These are phyloP conservation scores for Leptothorax acervorum DNA, from an alignment of 2,888 invertebrate species.

Conservation along the genomic window DNA sequence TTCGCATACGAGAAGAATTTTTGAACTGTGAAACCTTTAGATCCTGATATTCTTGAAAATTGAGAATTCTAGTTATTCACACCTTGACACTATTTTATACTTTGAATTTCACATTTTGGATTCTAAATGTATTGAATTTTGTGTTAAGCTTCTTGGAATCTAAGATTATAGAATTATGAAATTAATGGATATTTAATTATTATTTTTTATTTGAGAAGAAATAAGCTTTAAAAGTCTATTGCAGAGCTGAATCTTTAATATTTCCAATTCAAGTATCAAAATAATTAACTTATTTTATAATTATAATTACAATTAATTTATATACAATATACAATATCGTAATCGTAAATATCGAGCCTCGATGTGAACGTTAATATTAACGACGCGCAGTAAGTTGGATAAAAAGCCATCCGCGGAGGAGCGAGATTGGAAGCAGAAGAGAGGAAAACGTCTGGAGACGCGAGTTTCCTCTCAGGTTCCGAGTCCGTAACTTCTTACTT, in stretches of 20 bases:
- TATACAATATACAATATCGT: background rate
- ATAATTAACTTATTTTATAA: background rate
- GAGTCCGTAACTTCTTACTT: conserved; percentile 78
- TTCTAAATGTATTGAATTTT: background rate
- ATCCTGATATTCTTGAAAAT: background rate
- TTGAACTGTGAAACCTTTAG: background rate
- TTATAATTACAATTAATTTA: background rate
- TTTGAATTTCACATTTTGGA: background rate
- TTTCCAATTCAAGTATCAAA: background rate
- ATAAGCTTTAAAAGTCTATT: background rate
- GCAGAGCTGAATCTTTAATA: background rate
- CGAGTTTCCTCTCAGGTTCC: conserved; percentile 71
- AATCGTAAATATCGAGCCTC: background rate
- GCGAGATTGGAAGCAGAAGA: conserved; percentile 54
- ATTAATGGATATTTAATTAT: background rate
- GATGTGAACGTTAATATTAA: conserved; percentile 4
- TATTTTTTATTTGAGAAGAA: background rate
- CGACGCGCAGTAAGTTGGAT: conserved; percentile 6
- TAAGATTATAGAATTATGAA: background rate
- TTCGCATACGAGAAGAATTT: conserved; percentile 1
- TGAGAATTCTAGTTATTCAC: background rate
- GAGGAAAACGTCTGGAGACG: conserved; percentile 62
- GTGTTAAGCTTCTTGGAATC: background rate
- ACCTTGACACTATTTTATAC: background rate
- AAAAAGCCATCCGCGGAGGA: background rate